phyloP scores from a whole-genome alignment of 2,888 invertebrate species.

The Andrena haemorrhoa region DNA sequence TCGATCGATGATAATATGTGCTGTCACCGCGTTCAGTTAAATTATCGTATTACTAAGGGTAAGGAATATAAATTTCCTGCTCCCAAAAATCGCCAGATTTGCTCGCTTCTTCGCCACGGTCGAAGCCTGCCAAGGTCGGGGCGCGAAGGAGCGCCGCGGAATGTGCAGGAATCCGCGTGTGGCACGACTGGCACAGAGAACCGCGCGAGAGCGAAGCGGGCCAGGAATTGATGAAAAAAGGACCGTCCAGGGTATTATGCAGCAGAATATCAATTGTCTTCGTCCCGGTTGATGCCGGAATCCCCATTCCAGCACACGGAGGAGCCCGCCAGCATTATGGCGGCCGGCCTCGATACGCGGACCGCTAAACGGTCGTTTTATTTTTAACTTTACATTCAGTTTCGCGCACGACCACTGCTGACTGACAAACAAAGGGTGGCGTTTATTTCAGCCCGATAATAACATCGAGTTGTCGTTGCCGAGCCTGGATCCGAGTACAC shows the following conservation, averaged over 20 bases:
- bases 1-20: too few species aligned
- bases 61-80: too few species aligned
- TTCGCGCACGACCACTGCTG: slow-evolving; percentile 29
- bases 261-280: slow-evolving; percentile 64
- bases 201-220: slow-evolving; percentile 28
- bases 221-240: slow-evolving; percentile 57
- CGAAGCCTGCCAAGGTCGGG: neutral
- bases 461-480: slow-evolving; percentile 60
- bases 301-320: slow-evolving; percentile 54
- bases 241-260: slow-evolving; percentile 51
- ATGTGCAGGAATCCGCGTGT: neutral
- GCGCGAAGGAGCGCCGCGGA: neutral
- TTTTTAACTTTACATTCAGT: slow-evolving; percentile 69
- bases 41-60: too few species aligned
- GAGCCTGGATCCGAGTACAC: slow-evolving; percentile 23
- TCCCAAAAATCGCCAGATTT: neutral
- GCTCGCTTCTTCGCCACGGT: neutral
- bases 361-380: slow-evolving; percentile 68
- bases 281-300: slow-evolving; percentile 57
- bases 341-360: slow-evolving; percentile 61
- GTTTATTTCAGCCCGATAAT: slow-evolving; percentile 64
- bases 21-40: neutral
- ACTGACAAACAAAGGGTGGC: slow-evolving; percentile 56
- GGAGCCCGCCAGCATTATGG: slow-evolving; percentile 45
- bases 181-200: slow-evolving; percentile 38